Evolutionary conservation across 2,797 vertebrate species (phyloP).

Genomic region (Cichlasoma orientale): DNA sequence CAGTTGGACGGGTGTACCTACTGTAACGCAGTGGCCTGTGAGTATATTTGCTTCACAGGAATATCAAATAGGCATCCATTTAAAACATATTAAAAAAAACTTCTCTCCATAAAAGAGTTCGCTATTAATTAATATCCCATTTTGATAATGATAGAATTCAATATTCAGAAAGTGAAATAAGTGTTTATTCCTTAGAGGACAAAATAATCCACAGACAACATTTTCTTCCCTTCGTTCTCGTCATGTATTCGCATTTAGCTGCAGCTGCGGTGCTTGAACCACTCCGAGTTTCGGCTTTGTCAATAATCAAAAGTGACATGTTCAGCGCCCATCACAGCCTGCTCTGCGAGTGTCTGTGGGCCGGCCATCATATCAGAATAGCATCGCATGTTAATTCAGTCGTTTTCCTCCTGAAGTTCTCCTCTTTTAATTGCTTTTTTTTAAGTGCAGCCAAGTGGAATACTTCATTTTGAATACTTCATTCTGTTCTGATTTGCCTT

Average conservation of each 20-base stretch:
- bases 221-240: not conserved
- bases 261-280: conserved; percentile 32
- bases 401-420: not conserved
- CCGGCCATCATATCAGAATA: conserved; percentile 23
- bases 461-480: not conserved
- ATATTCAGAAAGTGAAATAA: not conserved
- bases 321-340: conserved; percentile 44
- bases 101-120: not conserved
- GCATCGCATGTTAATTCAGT: conserved; percentile 4
- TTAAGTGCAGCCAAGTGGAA: not conserved
- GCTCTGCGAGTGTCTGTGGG: conserved; percentile 44
- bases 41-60: not conserved
- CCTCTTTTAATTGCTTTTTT: not conserved
- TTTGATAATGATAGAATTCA: not conserved
- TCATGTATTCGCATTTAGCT: conserved; percentile 38
- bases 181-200: not conserved
- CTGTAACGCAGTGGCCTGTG: too few species aligned
- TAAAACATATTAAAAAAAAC: not conserved
- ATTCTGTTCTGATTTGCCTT: not conserved
- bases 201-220: not conserved
- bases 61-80: not conserved
- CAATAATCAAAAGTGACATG: conserved; percentile 67
- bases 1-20: too few species aligned
- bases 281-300: conserved; percentile 36
- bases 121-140: not conserved